Conservation (phyloP, 2,888 invertebrate species). For the Andricus quercusramuli region DNA sequence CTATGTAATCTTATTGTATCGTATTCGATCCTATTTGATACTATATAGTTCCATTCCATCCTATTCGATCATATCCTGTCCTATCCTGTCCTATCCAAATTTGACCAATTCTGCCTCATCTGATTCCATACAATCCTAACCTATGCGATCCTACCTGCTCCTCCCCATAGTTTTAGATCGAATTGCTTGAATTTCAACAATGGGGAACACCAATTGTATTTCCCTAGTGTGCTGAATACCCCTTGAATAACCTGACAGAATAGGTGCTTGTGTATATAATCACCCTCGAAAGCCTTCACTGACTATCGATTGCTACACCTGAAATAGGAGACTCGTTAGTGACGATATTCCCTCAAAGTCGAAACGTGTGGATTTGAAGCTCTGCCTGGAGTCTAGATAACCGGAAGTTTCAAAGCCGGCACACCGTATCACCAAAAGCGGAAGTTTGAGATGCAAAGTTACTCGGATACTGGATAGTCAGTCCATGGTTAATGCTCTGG, state of each 20-base stretch:
- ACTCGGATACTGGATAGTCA: background rate
- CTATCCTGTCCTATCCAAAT: too few species aligned
- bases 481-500: background rate
- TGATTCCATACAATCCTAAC: too few species aligned
- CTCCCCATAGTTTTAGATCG: too few species aligned
- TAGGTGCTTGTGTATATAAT: background rate
- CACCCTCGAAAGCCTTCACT: background rate
- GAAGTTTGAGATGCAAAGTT: conserved; percentile 20
- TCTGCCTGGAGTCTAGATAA: conserved; percentile 25
- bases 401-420: conserved; percentile 26
- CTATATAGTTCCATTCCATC: too few species aligned
- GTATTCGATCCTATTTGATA: too few species aligned
- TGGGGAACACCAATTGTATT: background rate
- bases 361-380: conserved; percentile 17
- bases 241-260: background rate
- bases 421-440: background rate
- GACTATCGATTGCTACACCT: conserved; percentile 4
- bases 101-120: too few species aligned
- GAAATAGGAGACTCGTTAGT: conserved; percentile 24
- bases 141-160: too few species aligned
- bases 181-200: background rate
- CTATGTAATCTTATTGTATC: too few species aligned
- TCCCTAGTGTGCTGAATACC: background rate
- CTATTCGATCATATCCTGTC: too few species aligned
- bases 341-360: background rate